Base-by-base conservation (phyloP, 2,797 vertebrate genomes). In the Tapera naevia region DNA sequence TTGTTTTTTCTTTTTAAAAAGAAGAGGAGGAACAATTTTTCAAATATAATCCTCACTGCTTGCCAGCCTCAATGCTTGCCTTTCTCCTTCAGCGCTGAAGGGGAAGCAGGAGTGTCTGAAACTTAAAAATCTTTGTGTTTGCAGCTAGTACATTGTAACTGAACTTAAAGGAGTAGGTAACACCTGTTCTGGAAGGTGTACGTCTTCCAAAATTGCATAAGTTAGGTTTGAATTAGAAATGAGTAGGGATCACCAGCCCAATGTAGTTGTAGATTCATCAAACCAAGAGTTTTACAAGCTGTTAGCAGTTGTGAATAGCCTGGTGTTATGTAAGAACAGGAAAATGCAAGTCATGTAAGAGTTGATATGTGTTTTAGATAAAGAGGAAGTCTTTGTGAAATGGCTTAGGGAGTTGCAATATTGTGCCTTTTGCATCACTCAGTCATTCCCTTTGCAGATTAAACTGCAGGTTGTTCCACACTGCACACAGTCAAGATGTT, bases 401-500 rank as follows among this genome's bases (percentile, higher is more conserved):
- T 22, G 69, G 75, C 76, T 39, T 1, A 2, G 35, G 17, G 73
- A 64, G 70, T 12, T 70, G 75, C 51, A 32, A 4, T 18, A 1
- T 53, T n/a, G 21, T 58, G 65, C 48, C n/a, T 83, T 58, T 21
- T 32, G 65, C 78, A 53, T 17, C 69, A 7, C 25, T 32, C 17
- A 2, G 17, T 56, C 1, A 2, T 70, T 73, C 30, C 39, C 33
- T 61, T 46, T 2, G 5, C 71, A 56, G 16, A 6, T 1, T 7
- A 13, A 67, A 6, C 32, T 45, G 53, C 76, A 6, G 37, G 17
- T 61, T 43, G 45, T 28, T 43, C 70, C 0, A 0, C 0, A 1
- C 6, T 62, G 54, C 18, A 10, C 4, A 0, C 41, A 9, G n/a
- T 15, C 16, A 8, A 61, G 51, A 2, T 75, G 67, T 81, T 53